These are phyloP conservation scores for Chesias legatella DNA, from an alignment of 2,888 invertebrate species.

Conservation along the genomic window DNA sequence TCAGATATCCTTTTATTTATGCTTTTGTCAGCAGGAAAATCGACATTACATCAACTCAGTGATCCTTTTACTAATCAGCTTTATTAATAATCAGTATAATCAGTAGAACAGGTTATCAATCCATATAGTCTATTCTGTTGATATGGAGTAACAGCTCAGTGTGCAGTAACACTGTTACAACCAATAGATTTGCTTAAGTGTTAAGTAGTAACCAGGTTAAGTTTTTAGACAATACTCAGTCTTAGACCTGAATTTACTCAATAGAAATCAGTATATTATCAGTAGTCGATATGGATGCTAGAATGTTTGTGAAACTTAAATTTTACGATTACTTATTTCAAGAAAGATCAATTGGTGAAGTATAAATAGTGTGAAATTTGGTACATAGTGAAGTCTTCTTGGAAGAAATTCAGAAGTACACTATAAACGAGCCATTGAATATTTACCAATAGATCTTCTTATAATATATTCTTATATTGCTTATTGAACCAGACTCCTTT, in stretches of 20 bases:
- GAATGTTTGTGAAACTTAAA: slow-evolving; percentile 2
- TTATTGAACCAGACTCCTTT: slow-evolving; percentile 5
- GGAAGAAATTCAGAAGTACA: no score
- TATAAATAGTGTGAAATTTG: no score
- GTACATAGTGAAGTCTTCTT: no score
- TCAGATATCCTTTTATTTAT: no score
- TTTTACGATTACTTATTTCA: background rate
- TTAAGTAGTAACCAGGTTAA: slow-evolving; percentile 23
- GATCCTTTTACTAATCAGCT: slow-evolving; percentile 26
- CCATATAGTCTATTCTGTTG: no score
- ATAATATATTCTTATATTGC: background rate
- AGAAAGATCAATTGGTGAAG: no score
- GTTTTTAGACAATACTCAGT: slow-evolving; percentile 30
- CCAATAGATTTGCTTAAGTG: slow-evolving; percentile 19
- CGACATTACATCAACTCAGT: slow-evolving; percentile 16
- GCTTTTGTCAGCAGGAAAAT: slow-evolving; percentile 1
- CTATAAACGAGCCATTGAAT: background rate
- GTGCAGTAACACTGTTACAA: slow-evolving; percentile 18
- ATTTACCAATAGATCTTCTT: slow-evolving; percentile 2
- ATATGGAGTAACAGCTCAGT: slow-evolving; percentile 13
- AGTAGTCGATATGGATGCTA: slow-evolving; percentile 9
- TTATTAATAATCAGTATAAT: slow-evolving; percentile 29
- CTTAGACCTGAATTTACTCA: slow-evolving; percentile 7
- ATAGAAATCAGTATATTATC: slow-evolving; percentile 13
- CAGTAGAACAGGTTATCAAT: slow-evolving; percentile 21